Evolutionary conservation across 2,888 invertebrate species (phyloP), one percentile per base, ranked within the genome.

Genomic region (Cerastis leucographa): DNA sequence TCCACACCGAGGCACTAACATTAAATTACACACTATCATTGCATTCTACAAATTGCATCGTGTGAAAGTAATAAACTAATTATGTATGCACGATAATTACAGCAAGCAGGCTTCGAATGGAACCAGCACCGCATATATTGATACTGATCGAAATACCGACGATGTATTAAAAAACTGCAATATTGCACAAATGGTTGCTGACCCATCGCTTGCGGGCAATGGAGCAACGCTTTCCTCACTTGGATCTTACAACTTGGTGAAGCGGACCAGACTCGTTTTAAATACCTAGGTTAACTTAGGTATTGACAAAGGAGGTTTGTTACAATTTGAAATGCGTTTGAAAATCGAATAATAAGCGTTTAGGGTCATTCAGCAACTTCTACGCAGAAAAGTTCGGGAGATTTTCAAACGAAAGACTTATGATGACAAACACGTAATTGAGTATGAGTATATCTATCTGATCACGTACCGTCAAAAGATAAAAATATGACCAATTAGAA

Each of bases 401-500:
- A 51, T 80, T 54, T 42, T 25, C 22, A 22, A 51, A 29, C 61
- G 40, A n/a, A 75, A 46, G 17, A 29, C 14, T 25, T 4, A 8
- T 42, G 66, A 44, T 56, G 76, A 64, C 19, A 54, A 46, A 69
- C 61, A 75, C 22, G 77, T 64, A 56, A 70, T 73, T 68, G 62
- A 67, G 14, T 46, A 70, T 65, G 17, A 70, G 78, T 77, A 8
- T n/a, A 74, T 71, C n/a, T 74, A 78, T 78, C 73, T 67, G 56
- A 83, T 84, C 80, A 71, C 76, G 76, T 80, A 71, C 82, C 74
- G 69, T 54, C 74, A 81, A 77, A 73, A 71, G 69, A 75, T 83
- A 78, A 77, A 81, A 87, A 88, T 83, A 76, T 84, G 74, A 74
- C 66, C 74, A 86, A 89, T 89, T 92, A 90, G 94, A 95, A 95